Evolutionary conservation across 2,888 invertebrate species (phyloP).

Genomic region (Cepaea hortensis): DNA sequence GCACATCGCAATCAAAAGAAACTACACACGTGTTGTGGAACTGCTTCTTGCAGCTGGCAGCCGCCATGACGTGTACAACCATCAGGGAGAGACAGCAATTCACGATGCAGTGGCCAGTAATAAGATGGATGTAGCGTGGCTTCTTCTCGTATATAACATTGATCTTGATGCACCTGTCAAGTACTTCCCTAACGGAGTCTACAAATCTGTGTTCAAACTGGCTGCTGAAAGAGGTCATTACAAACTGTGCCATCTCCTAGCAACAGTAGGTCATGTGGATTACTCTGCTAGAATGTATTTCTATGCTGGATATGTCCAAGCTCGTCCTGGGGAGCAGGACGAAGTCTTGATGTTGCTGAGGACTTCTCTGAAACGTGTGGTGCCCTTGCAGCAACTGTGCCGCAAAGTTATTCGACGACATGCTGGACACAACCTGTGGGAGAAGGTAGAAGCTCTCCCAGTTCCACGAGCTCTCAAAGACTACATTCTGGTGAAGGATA

Average conservation of each 20-base stretch:
- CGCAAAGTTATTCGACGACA: slow-evolving; percentile 73
- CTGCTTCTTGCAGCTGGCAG: slow-evolving; percentile 73
- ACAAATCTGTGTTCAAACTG: slow-evolving; percentile 72
- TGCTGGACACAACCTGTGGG: slow-evolving; percentile 71
- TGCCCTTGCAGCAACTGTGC: slow-evolving; percentile 72
- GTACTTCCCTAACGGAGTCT: slow-evolving; percentile 72
- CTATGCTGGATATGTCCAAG: slow-evolving; percentile 67
- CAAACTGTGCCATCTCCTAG: slow-evolving; percentile 72
- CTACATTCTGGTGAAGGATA: slow-evolving; percentile 71
- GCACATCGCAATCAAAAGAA: slow-evolving; percentile 75
- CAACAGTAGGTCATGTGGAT: slow-evolving; percentile 72
- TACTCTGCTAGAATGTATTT: slow-evolving; percentile 67
- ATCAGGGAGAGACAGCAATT: slow-evolving; percentile 76
- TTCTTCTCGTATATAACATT: slow-evolving; percentile 74
- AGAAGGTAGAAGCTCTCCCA: slow-evolving; percentile 69
- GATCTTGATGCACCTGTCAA: slow-evolving; percentile 74
- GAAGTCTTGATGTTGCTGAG: slow-evolving; percentile 68
- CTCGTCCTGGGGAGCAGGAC: slow-evolving; percentile 68
- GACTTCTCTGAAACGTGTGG: slow-evolving; percentile 69
- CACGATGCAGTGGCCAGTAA: slow-evolving; percentile 74
- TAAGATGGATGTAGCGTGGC: slow-evolving; percentile 72
- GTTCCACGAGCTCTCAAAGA: slow-evolving; percentile 73
- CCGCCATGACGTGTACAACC: slow-evolving; percentile 74
- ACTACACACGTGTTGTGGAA: slow-evolving; percentile 74
- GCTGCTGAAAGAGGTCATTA: slow-evolving; percentile 74